Percentiles rank a stretch among this genome's conserved stretches.
These are phyloP conservation scores for Electrophaes corylata DNA, from an alignment of 2,888 invertebrate genomes.

Conservation along the genomic window DNA sequence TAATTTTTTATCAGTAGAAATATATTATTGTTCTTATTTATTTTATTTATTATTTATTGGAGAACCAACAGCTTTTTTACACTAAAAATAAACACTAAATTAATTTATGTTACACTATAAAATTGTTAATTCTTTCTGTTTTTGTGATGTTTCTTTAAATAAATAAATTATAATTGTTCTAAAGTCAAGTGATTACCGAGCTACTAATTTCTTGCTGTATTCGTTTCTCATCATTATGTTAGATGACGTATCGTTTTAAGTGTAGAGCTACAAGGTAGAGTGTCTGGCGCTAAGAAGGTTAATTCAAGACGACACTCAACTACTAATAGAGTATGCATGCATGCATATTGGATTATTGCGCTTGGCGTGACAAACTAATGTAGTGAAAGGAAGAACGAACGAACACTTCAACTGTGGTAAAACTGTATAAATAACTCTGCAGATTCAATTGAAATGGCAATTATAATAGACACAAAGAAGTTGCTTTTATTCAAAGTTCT, in stretches of 20 bases:
- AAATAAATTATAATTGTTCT: too few species aligned
- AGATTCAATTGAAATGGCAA: neutral
- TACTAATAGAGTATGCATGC: slow-evolving; percentile 55
- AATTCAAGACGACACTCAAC: slow-evolving; percentile 54
- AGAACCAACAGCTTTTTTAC: too few species aligned
- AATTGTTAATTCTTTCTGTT: too few species aligned
- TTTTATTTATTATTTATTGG: too few species aligned
- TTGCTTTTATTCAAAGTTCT: too few species aligned
- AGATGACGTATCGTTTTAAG: slow-evolving; percentile 29
- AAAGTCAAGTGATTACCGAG: slow-evolving; percentile 26
- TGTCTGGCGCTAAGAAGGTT: slow-evolving; percentile 56
- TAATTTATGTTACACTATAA: too few species aligned
- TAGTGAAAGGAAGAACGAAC: slow-evolving; percentile 1
- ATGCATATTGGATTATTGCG: slow-evolving; percentile 62
- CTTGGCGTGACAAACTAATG: slow-evolving; percentile 34
- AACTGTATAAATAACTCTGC: neutral
- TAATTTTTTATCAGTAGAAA: too few species aligned
- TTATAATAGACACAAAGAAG: too few species aligned
- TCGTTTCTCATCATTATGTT: slow-evolving; percentile 36
- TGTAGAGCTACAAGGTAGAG: slow-evolving; percentile 47
- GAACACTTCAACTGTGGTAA: neutral
- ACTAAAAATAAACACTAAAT: too few species aligned
- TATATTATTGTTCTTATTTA: too few species aligned
- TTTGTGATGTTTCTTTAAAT: too few species aligned
- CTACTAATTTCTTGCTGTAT: slow-evolving; percentile 30